Percentiles rank a stretch among this genome's conserved stretches.
These are phyloP conservation scores for Diorhabda carinulata DNA, from an alignment of 1,140 invertebrate species.

Conservation along the genomic window DNA sequence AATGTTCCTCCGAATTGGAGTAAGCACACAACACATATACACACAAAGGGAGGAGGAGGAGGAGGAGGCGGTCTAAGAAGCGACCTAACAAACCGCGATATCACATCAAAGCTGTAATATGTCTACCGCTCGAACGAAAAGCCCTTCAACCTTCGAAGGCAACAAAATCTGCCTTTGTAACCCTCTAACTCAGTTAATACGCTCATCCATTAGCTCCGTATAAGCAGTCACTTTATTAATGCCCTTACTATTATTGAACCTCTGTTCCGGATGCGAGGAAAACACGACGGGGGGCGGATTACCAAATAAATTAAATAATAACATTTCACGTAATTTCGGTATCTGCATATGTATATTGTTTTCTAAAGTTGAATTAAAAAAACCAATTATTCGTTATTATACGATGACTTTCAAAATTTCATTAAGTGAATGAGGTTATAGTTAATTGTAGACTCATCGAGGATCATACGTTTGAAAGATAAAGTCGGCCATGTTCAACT, in stretches of 20 bases:
- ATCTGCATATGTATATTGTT: no score
- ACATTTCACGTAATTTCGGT: no score
- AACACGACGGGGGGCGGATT: neutral
- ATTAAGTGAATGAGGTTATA: no score
- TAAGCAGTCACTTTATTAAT: slow-evolving; percentile 10
- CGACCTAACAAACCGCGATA: slow-evolving; percentile 22
- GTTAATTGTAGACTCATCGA: no score
- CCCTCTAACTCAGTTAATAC: slow-evolving; percentile 20
- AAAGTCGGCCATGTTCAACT: no score
- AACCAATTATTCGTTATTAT: no score
- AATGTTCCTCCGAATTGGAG: no score
- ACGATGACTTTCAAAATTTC: no score
- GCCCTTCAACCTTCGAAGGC: neutral
- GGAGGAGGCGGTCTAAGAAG: slow-evolving; percentile 19
- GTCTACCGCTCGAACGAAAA: slow-evolving; percentile 5
- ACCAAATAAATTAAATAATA: neutral
- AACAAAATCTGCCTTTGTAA: slow-evolving; percentile 18
- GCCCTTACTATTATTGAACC: neutral
- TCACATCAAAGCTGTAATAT: slow-evolving; percentile 24
- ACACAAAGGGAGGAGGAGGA: neutral
- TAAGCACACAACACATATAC: neutral
- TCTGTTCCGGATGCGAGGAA: slow-evolving; percentile 2
- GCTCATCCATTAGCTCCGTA: slow-evolving; percentile 11
- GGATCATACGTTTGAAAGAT: no score
- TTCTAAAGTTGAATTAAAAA: no score